These are phyloP conservation scores for Illadopsis cleaveri DNA, from an alignment of 2,113 vertebrate genomes.

Conservation along the genomic window DNA sequence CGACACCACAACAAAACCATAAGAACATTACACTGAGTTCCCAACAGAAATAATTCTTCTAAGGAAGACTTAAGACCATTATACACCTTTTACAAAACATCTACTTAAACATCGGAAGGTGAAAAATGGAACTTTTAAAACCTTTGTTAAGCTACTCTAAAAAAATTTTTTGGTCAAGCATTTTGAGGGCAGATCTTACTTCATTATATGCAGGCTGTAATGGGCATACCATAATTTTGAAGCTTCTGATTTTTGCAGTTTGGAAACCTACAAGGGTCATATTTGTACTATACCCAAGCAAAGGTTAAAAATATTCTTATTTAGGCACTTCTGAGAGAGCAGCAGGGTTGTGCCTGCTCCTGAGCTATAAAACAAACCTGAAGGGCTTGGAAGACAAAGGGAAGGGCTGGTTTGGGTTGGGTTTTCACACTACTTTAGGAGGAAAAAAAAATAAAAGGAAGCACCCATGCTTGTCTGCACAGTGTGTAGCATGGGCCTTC, in stretches of 20 bases:
- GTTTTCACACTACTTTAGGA: background rate
- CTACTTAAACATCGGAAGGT: background rate
- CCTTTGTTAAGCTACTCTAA: background rate
- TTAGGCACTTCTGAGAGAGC: background rate
- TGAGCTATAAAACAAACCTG: background rate
- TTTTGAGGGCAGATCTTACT: background rate
- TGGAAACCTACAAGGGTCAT: background rate
- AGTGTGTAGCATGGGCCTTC: background rate
- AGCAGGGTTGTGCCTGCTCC: background rate
- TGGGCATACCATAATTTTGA: background rate
- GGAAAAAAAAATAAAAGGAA: background rate
- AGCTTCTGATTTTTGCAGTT: background rate
- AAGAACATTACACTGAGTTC: background rate
- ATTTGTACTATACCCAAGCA: background rate
- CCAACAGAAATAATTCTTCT: constrained; percentile 17
- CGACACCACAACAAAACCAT: background rate
- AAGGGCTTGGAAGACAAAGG: background rate
- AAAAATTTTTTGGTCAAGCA: background rate
- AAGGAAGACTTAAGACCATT: constrained; percentile 9
- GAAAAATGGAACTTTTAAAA: background rate
- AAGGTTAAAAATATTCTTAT: background rate
- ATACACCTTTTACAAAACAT: background rate
- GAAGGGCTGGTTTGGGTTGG: background rate
- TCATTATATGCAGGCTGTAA: background rate
- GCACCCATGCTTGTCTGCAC: background rate